Evolutionary conservation across 64 coral and sea anemone species (phyloP), one percentile per base, ranked within the genome.

Genomic region (Dendrophyllia cribrosa): DNA sequence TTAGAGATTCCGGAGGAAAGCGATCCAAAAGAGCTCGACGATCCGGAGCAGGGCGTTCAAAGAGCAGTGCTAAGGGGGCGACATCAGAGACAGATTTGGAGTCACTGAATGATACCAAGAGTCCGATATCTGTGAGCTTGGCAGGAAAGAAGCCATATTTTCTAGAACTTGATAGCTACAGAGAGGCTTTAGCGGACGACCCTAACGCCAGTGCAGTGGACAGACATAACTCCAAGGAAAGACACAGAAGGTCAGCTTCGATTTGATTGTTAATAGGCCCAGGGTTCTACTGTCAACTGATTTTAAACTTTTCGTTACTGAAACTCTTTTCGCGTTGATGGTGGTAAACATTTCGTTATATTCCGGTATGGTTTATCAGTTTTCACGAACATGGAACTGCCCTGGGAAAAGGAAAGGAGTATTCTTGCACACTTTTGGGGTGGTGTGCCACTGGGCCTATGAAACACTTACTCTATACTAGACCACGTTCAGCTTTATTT

Each of bases 171-270:
- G 91, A 92, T 70, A 80, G 74, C 59, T 60, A 87, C 70, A 92
- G 83, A n/a, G 91, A 92, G 24, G 56, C 59, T 3, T 51, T 92
- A 58, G 91, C 91, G 1, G 83, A 86, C 61, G 95, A 97, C 46
- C 95, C 91, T 23, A 82, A 80, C 43, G 92, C 90, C 20, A 97
- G 90, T 52, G 80, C 95, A 19, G 91, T 92, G 9, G 92, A 97
- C 47, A 82, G 95, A 25, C 95, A 97, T 34, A 97, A 97, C 51
- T 88, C 95, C 59, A 97, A 97, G 70, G 95, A 97, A 83, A 97
- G 95, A 70, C 95, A 97, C 70, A 90, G 95, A 74, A 97, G 95
- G 95, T 97, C 11, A 11, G 79, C 5, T 74, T 60, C 43, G 52
- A 19, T 46, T 9, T 89, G 14, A 6, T 11, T 15, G 9, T 5